phyloP scores from a whole-genome alignment of 2,113 vertebrate genomes.

The Microtus montanus region DNA sequence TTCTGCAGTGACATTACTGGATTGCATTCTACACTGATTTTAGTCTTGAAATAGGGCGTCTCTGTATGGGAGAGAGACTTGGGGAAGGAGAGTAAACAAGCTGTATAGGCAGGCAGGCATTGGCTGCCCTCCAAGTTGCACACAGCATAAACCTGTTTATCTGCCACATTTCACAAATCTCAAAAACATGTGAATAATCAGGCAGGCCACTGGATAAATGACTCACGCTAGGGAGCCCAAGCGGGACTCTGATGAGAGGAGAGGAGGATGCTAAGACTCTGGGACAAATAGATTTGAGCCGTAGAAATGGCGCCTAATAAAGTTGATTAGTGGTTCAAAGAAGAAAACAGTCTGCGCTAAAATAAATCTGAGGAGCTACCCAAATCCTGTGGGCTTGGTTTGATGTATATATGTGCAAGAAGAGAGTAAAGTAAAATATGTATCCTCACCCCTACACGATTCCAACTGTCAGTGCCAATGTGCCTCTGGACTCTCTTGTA shows the following conservation, averaged over 20 bases:
- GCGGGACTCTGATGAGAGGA: slow-evolving; percentile 72
- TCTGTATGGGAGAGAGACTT: slow-evolving; percentile 72
- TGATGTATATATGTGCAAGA: slow-evolving; percentile 50
- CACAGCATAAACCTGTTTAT: slow-evolving; percentile 80
- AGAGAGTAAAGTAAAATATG: slow-evolving; percentile 20
- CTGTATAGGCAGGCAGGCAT: slow-evolving; percentile 69
- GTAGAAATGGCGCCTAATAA: slow-evolving; percentile 63
- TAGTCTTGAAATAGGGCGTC: slow-evolving; percentile 73
- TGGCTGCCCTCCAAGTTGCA: slow-evolving; percentile 78
- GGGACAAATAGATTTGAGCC: slow-evolving; percentile 57
- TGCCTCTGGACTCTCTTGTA: neutral
- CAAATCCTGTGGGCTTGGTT: neutral
- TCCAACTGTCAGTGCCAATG: neutral
- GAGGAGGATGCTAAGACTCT: slow-evolving; percentile 47
- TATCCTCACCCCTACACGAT: neutral
- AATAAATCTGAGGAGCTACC: slow-evolving; percentile 52
- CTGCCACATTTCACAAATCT: slow-evolving; percentile 74
- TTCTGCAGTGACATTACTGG: slow-evolving; percentile 77
- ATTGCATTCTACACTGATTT: slow-evolving; percentile 72
- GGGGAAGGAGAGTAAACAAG: slow-evolving; percentile 70
- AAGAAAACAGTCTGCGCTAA: slow-evolving; percentile 43
- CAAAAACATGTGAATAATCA: slow-evolving; percentile 79
- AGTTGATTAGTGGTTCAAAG: slow-evolving; percentile 63
- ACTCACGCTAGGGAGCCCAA: slow-evolving; percentile 73
- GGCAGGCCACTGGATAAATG: slow-evolving; percentile 73